Conservation (phyloP, 2,888 invertebrate species). For the Dyspetes luteomarginatus region DNA sequence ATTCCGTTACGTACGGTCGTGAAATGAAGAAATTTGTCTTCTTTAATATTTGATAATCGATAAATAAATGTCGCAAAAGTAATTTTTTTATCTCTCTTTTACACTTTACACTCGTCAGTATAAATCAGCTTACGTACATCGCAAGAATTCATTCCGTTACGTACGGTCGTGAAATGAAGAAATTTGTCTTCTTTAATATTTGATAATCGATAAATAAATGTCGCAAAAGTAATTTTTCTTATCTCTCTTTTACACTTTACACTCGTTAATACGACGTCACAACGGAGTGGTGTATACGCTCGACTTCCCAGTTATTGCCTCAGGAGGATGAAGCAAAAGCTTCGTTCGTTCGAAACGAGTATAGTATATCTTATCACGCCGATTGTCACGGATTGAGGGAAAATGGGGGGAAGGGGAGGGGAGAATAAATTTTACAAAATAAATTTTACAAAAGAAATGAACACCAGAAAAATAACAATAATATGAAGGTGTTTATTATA, state of each 20-base stretch:
- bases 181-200: conserved; percentile 1
- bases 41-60: conserved; percentile 23
- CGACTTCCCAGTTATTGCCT: conserved; percentile 53
- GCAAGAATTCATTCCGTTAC: neutral
- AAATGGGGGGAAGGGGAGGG: too few species aligned
- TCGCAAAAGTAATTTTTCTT: neutral
- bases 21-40: conserved; percentile 5
- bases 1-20: conserved; percentile 20
- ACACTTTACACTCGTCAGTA: neutral
- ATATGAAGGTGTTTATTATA: too few species aligned
- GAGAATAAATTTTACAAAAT: too few species aligned
- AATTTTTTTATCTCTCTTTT: conserved; percentile 14
- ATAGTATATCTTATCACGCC: neutral
- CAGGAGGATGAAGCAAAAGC: conserved; percentile 28
- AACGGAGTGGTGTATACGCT: conserved; percentile 30
- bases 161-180: conserved; percentile 33
- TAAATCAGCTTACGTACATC: too few species aligned
- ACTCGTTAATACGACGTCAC: conserved; percentile 50
- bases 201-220: conserved; percentile 18
- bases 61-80: neutral
- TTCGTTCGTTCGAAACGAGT: conserved; percentile 44
- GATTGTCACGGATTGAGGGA: neutral
- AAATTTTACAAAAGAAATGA: too few species aligned
- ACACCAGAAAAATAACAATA: too few species aligned
- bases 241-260: conserved; percentile 20